Evolutionary conservation across 2,888 invertebrate genomes (phyloP), one percentile per base, ranked within the genome.

Genomic region (Lobophora halterata): DNA sequence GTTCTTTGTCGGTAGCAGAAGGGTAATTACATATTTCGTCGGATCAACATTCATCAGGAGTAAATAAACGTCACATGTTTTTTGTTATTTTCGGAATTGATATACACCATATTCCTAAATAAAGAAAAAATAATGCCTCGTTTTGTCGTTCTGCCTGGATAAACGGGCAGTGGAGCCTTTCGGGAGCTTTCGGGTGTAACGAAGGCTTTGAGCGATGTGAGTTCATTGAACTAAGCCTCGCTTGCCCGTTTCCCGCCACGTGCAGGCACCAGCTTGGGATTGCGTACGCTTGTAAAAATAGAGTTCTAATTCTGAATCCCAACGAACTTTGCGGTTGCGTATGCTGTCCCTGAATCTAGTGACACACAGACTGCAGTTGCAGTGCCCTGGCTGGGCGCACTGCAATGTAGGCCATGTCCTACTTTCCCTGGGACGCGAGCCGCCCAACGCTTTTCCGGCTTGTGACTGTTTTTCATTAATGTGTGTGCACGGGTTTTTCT

Each of bases 361-460:
- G n/a, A n/a, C n/a, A n/a, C n/a, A n/a, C n/a, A n/a, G n/a, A n/a
- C n/a, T n/a, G n/a, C n/a, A n/a, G 20, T 16, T 26, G 36, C 12
- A 17, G 17, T 25, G n/a, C n/a, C n/a, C n/a, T n/a, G n/a, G n/a
- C n/a, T n/a, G n/a, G n/a, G n/a, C n/a, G n/a, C n/a, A n/a, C n/a
- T n/a, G n/a, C n/a, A n/a, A 43, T 37, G 29, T 43, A 37, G 43
- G 37, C 36, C 41, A 30, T 21, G 43, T 30, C 43, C 43, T 33
- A 43, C 26, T 29, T 43, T 37, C 43, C 24, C 25, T 3, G 3
- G 8, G 28, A n/a, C n/a, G 19, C 36, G 17, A 32, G 32, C 33
- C 9, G 29, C 14, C 25, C 41, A 30, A 20, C 37, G 36, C 18
- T 41, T 33, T 21, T 28, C 37, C 33, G 17, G n/a, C n/a, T n/a